Evolutionary conservation across 2,797 vertebrate genomes (phyloP), one percentile per base, ranked within the genome.

Genomic region (Yasuhikotakia modesta): DNA sequence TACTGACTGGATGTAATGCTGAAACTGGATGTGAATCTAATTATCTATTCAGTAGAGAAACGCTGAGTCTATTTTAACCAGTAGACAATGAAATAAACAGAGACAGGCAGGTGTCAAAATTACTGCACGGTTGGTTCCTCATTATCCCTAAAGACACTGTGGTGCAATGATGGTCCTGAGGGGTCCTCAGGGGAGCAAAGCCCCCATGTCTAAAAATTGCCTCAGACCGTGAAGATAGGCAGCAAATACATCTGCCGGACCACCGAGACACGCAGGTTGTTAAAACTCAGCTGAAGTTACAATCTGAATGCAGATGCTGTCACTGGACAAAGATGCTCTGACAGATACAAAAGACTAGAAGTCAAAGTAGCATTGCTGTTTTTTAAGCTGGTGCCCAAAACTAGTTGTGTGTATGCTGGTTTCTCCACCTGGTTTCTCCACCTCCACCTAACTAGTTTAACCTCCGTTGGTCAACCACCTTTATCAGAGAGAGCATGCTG

Each of bases 71-170:
- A 69, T 78, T 79, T 82, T 27, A 64, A 45, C 75, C 57, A 17
- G 2, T 1, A 53, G 55, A 69, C 39, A 35, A 39, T 61, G 55
- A 77, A 74, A 67, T 79, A 73, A 70, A 80, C 16, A 27, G 35
- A 78, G 17, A 45, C 43, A 72, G 70, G 50, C 81, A 83, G 81
- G 76, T 85, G 83, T 85, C 79, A 79, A 72, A 73, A 76, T 68
- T 68, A 78, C 39, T 0, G 32, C 67, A 65, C 24, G 32, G 70
- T 61, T 70, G 67, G 65, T 64, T 79, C 75, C 76, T 85, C 79
- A 64, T 85, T 81, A 83, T 76, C 57, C 78, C 74, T 19, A 48
- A 73, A 71, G 67, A 73, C 21, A 70, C 17, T 61, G 60, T 76
- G 76, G 53, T 27, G 46, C 63, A 66, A 76, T 1, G 17, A 27